Conservation (phyloP, 2,113 vertebrate species). For the Petroica traversi region DNA sequence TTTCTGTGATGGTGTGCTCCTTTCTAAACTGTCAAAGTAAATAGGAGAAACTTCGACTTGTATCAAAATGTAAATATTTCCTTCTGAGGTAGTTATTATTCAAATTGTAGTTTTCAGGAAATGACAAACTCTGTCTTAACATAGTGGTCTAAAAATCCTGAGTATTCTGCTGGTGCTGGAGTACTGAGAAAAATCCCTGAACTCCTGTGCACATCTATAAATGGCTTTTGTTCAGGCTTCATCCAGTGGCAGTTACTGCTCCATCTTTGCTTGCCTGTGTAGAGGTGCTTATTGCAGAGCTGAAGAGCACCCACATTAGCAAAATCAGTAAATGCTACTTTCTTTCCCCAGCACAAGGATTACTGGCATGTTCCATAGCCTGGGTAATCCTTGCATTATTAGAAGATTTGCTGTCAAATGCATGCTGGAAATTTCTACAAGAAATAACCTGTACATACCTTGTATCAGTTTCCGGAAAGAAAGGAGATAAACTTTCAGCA, state of each 20-base stretch:
- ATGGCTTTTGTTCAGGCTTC: not conserved
- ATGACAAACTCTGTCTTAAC: not conserved
- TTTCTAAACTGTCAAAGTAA: not conserved
- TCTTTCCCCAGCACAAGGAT: not conserved
- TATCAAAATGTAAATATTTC: not conserved
- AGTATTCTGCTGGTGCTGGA: not conserved
- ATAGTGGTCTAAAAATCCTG: not conserved
- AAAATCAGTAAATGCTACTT: not conserved
- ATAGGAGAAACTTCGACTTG: not conserved
- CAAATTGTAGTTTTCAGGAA: not conserved
- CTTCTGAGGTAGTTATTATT: not conserved
- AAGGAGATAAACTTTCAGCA: not conserved
- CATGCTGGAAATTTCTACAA: not conserved
- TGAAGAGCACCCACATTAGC: not conserved
- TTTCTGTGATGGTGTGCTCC: not conserved
- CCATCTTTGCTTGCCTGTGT: accelerated
- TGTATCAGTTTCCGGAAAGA: not conserved
- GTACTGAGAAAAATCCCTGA: not conserved
- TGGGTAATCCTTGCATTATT: not conserved
- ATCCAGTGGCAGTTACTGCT: not conserved
- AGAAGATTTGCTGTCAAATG: not conserved
- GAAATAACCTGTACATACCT: not conserved
- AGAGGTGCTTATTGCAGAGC: not conserved
- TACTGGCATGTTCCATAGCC: not conserved
- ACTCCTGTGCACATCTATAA: not conserved